These are phyloP conservation scores for Homalodisca vitripennis DNA, from an alignment of 1,140 invertebrate genomes.

Conservation along the genomic window DNA sequence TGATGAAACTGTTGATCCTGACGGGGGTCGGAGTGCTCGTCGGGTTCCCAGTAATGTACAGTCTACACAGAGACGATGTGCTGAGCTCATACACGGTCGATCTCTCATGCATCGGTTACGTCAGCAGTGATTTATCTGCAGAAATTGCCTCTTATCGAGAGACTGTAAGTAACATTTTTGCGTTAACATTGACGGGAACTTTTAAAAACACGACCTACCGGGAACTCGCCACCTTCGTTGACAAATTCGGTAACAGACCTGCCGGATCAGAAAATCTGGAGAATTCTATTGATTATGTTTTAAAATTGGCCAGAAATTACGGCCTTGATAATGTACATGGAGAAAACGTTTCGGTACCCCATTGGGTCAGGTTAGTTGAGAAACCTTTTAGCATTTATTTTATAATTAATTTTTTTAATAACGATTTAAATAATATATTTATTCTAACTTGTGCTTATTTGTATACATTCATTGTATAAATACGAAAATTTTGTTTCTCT, in stretches of 20 bases:
- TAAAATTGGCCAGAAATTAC: slow-evolving; percentile 31
- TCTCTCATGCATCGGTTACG: too few relatives aligned
- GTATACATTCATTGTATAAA: background rate
- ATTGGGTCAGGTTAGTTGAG: slow-evolving; percentile 40
- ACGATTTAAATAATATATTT: background rate
- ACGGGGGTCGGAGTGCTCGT: background rate
- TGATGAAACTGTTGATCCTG: background rate
- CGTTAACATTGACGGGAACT: slow-evolving; percentile 46
- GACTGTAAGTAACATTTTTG: background rate
- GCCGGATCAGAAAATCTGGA: slow-evolving; percentile 51
- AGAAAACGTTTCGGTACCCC: slow-evolving; percentile 38
- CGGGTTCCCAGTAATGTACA: background rate
- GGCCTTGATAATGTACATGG: slow-evolving; percentile 41
- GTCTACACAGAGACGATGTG: background rate
- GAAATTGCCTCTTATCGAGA: background rate
- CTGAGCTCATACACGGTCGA: background rate
- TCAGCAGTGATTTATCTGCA: background rate
- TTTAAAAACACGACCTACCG: slow-evolving; percentile 59
- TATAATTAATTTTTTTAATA: background rate
- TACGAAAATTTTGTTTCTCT: background rate
- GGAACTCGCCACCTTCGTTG: slow-evolving; percentile 65
- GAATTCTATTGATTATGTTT: slow-evolving; percentile 41
- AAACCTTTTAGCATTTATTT: background rate
- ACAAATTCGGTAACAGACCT: slow-evolving; percentile 68
- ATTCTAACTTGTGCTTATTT: background rate